A percentile compares a stretch with the other conserved stretches of the same genome.
phyloP scores from a whole-genome alignment of 1,140 invertebrate genomes.

The Hypothenemus hampei region DNA sequence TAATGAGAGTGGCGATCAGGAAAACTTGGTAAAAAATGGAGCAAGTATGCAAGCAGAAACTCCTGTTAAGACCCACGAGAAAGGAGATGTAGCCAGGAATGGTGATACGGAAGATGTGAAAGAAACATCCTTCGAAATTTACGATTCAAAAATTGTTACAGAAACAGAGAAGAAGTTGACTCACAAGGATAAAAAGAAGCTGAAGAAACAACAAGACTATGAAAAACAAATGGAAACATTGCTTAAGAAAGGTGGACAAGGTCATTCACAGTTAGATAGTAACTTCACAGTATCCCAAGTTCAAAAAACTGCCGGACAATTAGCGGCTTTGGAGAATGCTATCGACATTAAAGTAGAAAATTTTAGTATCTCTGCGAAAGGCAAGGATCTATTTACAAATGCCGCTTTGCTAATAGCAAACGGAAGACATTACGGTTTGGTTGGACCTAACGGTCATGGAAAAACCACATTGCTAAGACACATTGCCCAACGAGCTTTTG shows the following conservation, averaged over 20 bases:
- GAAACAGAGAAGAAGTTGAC: constrained; percentile 69
- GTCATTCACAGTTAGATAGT: constrained; percentile 80
- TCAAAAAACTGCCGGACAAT: constrained; percentile 79
- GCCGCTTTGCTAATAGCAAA: constrained; percentile 91
- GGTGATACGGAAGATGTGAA: constrained; percentile 16
- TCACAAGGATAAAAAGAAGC: constrained; percentile 92
- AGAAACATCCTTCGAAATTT: constrained; percentile 32
- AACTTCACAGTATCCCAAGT: constrained; percentile 96
- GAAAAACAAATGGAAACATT: constrained; percentile 86
- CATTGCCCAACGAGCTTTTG: constrained; percentile 80
- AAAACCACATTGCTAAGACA: constrained; percentile 98
- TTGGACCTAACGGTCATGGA: constrained; percentile 98
- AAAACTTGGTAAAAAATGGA: background rate
- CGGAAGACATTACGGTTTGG: constrained; percentile 92
- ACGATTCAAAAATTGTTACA: constrained; percentile 25
- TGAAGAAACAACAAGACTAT: constrained; percentile 90
- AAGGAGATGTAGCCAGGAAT: background rate
- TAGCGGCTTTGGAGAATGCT: constrained; percentile 84
- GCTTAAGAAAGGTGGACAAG: constrained; percentile 82
- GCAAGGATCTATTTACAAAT: constrained; percentile 97
- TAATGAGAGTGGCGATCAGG: background rate
- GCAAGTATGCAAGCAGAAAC: background rate
- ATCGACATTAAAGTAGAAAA: constrained; percentile 98
- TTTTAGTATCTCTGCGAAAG: constrained; percentile 96
- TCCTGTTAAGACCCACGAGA: background rate